Evolutionary conservation across 2,113 vertebrate genomes (phyloP).

Genomic region (Brevimyrus niger): DNA sequence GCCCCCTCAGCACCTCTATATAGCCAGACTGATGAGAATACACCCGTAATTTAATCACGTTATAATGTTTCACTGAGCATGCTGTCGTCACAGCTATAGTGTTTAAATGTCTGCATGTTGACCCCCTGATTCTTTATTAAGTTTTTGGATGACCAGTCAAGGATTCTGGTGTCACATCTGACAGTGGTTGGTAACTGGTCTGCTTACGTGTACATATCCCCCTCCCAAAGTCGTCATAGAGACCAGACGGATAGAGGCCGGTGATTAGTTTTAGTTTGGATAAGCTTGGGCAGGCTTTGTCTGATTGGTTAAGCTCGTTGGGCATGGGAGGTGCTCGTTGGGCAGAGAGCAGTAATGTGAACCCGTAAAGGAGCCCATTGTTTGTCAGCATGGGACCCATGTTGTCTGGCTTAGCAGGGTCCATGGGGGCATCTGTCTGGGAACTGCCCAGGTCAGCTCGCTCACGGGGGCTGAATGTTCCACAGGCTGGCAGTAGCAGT

Average conservation of each 20-base stretch:
- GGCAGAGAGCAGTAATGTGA: constrained; percentile 43
- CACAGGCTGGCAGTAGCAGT: not conserved
- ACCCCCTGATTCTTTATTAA: not conserved
- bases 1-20: not conserved
- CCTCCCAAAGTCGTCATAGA: not conserved
- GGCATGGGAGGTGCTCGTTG: constrained; percentile 31
- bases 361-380: constrained; percentile 57
- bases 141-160: not conserved
- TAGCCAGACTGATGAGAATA: not conserved
- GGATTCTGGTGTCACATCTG: not conserved
- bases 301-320: constrained; percentile 35
- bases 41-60: not conserved
- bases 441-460: not conserved
- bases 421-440: constrained; percentile 4
- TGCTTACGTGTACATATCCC: not conserved
- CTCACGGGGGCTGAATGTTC: not conserved
- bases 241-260: not conserved
- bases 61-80: not conserved
- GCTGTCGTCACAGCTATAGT: not conserved
- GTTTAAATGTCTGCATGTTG: not conserved
- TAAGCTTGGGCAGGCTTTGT: not conserved
- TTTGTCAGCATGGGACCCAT: constrained; percentile 43
- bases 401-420: constrained; percentile 47
- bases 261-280: not conserved
- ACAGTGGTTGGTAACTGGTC: not conserved